A percentile compares a stretch with the other conserved stretches of the same genome.
Conservation (phyloP, 2,113 vertebrate species). For the Colaptes auratus region DNA sequence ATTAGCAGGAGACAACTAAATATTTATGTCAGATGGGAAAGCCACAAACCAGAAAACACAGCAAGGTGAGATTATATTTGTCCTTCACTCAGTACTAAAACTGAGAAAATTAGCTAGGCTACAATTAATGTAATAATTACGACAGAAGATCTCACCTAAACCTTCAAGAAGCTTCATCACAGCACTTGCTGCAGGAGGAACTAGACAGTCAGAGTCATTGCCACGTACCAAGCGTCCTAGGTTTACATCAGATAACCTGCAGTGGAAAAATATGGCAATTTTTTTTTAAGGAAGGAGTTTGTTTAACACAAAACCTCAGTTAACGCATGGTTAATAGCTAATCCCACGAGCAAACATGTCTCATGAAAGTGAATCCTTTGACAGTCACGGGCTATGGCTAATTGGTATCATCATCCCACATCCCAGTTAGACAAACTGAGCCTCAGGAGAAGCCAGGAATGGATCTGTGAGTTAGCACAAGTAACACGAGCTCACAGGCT, state of each 20-base stretch:
- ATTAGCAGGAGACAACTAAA: not conserved
- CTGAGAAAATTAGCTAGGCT: not conserved
- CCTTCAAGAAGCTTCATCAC: slow-evolving; percentile 85
- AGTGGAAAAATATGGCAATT: not conserved
- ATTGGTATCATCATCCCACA: not conserved
- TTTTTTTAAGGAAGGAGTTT: not conserved
- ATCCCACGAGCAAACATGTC: not conserved
- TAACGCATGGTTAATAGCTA: not conserved
- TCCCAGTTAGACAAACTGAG: not conserved
- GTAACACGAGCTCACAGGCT: not conserved
- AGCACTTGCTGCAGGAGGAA: slow-evolving; percentile 83
- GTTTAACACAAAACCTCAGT: not conserved
- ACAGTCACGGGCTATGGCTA: not conserved
- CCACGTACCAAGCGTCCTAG: slow-evolving; percentile 85
- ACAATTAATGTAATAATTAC: not conserved
- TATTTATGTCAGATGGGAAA: not conserved
- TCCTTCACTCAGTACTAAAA: not conserved
- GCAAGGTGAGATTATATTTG: not conserved
- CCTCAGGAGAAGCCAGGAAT: not conserved
- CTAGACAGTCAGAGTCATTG: slow-evolving; percentile 76
- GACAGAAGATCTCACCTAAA: slow-evolving; percentile 75
- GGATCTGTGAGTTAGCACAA: not conserved
- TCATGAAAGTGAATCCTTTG: not conserved
- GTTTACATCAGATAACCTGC: slow-evolving; percentile 87
- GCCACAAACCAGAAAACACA: not conserved